Percentiles rank a stretch among this genome's conserved stretches.
phyloP scores from a whole-genome alignment of 2,888 invertebrate species.

The Synanthedon myopaeformis region DNA sequence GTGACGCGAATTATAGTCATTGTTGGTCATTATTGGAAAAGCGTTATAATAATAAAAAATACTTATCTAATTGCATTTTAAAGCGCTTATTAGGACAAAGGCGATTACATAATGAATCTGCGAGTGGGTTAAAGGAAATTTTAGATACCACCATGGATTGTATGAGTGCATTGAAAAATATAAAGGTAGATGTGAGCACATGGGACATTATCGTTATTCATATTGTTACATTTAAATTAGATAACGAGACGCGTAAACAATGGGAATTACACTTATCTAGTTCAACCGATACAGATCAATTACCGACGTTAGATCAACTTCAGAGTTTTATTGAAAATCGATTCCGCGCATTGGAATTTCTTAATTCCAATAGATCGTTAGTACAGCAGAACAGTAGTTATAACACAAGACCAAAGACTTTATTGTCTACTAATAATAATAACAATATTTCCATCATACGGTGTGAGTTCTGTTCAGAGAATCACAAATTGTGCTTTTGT shows the following conservation, averaged over 20 bases:
- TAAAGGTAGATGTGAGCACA: no score
- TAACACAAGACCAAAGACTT: neutral
- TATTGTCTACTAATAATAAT: neutral
- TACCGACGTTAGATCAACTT: slow-evolving; percentile 1
- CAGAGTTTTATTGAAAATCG: slow-evolving; percentile 3
- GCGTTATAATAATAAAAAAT: no score
- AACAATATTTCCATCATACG: neutral
- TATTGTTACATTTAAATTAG: slow-evolving; percentile 9
- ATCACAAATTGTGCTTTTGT: slow-evolving; percentile 1
- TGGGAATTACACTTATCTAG: slow-evolving; percentile 10
- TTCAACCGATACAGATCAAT: neutral
- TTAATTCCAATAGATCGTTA: slow-evolving; percentile 1
- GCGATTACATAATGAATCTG: no score
- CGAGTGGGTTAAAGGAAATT: no score
- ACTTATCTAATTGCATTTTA: no score
- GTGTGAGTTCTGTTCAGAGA: slow-evolving; percentile 1
- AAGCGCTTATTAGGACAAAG: no score
- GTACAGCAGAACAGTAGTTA: neutral
- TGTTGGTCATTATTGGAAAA: no score
- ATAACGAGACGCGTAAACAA: slow-evolving; percentile 9
- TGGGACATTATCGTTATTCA: slow-evolving; percentile 6
- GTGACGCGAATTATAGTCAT: no score
- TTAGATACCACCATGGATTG: no score
- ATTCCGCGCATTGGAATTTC: slow-evolving; percentile 2
- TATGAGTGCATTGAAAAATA: no score